Percentiles rank a stretch among this genome's conserved stretches.
Evolutionary conservation across 2,797 vertebrate genomes (phyloP).

Genomic region (Syngnathus rostellatus): DNA sequence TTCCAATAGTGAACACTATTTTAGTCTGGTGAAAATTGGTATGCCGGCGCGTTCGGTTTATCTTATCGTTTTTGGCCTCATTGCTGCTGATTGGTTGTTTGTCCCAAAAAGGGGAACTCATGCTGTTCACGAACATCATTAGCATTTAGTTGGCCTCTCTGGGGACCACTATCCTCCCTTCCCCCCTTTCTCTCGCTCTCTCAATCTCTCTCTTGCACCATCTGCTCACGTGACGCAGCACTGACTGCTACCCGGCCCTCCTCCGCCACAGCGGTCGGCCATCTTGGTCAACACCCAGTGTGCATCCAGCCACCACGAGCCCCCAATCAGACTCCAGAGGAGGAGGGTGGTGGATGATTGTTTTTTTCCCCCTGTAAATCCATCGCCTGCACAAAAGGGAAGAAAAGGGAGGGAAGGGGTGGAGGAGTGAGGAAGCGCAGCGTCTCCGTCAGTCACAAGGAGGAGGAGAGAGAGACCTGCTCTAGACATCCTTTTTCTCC

Average conservation of each 20-base stretch:
- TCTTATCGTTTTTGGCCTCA: background rate
- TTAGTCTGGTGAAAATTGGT: no score
- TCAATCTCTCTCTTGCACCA: conserved; percentile 68
- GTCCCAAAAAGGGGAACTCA: background rate
- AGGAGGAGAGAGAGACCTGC: conserved; percentile 55
- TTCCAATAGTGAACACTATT: no score
- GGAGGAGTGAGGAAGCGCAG: conserved; percentile 41
- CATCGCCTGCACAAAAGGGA: conserved; percentile 46
- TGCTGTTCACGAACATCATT: background rate
- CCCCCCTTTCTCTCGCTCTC: background rate
- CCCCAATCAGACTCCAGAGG: conserved; percentile 62
- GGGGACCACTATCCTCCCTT: conserved; percentile 48
- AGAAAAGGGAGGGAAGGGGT: conserved; percentile 28
- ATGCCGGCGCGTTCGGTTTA: no score
- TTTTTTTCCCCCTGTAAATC: conserved; percentile 39
- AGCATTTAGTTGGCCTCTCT: conserved; percentile 25
- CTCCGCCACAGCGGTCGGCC: conserved; percentile 68
- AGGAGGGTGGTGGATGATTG: conserved; percentile 43
- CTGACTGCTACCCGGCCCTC: conserved; percentile 29
- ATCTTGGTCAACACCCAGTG: conserved; percentile 98
- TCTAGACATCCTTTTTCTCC: conserved; percentile 32
- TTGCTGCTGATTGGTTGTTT: background rate
- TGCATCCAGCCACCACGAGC: conserved; percentile 72
- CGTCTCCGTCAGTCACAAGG: conserved; percentile 39
- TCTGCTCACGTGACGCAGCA: conserved; percentile 92